Conservation (phyloP, 2,888 invertebrate species). For the Leucophenga montana region DNA sequence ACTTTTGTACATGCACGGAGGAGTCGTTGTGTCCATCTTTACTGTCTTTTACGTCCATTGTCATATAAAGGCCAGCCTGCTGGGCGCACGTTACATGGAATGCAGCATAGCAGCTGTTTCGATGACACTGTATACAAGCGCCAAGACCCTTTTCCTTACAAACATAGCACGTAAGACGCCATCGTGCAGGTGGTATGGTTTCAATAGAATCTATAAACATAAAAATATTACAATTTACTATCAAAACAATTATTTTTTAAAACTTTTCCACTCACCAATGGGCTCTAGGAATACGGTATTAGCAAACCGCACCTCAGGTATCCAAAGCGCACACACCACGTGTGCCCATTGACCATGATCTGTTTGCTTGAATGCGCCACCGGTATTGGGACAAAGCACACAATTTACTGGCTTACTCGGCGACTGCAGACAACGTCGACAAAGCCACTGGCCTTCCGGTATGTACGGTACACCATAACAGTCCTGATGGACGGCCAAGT, state of each 20-base stretch:
- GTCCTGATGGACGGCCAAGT: slow-evolving; percentile 98
- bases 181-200: slow-evolving; percentile 94
- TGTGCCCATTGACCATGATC: slow-evolving; percentile 97
- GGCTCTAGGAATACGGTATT: slow-evolving; percentile 98
- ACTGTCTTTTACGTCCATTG: slow-evolving; percentile 88
- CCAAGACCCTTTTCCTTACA: slow-evolving; percentile 94
- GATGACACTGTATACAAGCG: slow-evolving; percentile 98
- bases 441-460: slow-evolving; percentile 98
- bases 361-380: slow-evolving; percentile 99
- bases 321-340: slow-evolving; percentile 98
- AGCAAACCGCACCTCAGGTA: slow-evolving; percentile 98
- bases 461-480: slow-evolving; percentile 97
- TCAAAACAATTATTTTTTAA: background rate
- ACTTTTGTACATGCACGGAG: slow-evolving; percentile 92
- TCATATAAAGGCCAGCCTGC: slow-evolving; percentile 94
- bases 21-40: slow-evolving; percentile 77
- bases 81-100: slow-evolving; percentile 99
- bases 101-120: slow-evolving; percentile 95
- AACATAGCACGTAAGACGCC: slow-evolving; percentile 97
- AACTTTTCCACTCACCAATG: slow-evolving; percentile 77
- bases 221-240: background rate
- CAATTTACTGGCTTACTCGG: slow-evolving; percentile 97
- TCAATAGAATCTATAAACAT: slow-evolving; percentile 86
- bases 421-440: slow-evolving; percentile 94
- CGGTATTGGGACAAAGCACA: slow-evolving; percentile 97